These are phyloP conservation scores for Fundulus diaphanus DNA, from an alignment of 2,797 vertebrate species.

Conservation along the genomic window DNA sequence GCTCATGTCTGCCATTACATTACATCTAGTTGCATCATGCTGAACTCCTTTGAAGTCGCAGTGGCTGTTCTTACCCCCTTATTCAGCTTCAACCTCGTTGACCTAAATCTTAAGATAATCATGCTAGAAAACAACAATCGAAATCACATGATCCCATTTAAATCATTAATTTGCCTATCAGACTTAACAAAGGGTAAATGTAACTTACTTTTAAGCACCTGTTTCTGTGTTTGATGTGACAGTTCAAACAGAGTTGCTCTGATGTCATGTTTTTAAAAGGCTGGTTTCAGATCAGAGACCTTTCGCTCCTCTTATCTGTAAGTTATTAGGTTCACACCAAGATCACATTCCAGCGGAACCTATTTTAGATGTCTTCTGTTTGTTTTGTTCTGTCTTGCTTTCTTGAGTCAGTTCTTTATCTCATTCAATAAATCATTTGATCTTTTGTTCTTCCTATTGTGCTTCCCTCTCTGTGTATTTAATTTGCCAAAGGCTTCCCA, in stretches of 20 bases:
- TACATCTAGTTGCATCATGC: slow-evolving; percentile 79
- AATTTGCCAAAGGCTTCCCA: slow-evolving; percentile 28
- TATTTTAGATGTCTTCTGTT: slow-evolving; percentile 31
- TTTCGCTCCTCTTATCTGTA: slow-evolving; percentile 43
- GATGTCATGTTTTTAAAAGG: slow-evolving; percentile 24
- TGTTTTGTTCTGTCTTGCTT: slow-evolving; percentile 33
- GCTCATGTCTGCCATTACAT: slow-evolving; percentile 64
- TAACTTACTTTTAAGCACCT: slow-evolving; percentile 28
- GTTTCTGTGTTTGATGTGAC: slow-evolving; percentile 20
- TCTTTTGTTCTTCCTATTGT: slow-evolving; percentile 7
- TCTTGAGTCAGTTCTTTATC: slow-evolving; percentile 41
- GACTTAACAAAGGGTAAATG: slow-evolving; percentile 20
- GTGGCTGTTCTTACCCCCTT: slow-evolving; percentile 74
- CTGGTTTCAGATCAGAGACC: slow-evolving; percentile 47
- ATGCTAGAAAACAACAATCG: slow-evolving; percentile 16
- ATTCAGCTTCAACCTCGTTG: slow-evolving; percentile 68
- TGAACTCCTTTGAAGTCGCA: slow-evolving; percentile 77
- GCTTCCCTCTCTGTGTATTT: slow-evolving; percentile 24
- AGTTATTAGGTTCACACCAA: slow-evolving; percentile 41
- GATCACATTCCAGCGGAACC: slow-evolving; percentile 29
- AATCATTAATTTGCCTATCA: slow-evolving; percentile 27
- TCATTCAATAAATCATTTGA: slow-evolving; percentile 31
- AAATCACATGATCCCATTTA: slow-evolving; percentile 33
- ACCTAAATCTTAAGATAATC: slow-evolving; percentile 72
- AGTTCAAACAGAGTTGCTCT: slow-evolving; percentile 26